These are phyloP conservation scores for Hypanus sabinus DNA, from an alignment of 2,113 vertebrate species.

Conservation along the genomic window DNA sequence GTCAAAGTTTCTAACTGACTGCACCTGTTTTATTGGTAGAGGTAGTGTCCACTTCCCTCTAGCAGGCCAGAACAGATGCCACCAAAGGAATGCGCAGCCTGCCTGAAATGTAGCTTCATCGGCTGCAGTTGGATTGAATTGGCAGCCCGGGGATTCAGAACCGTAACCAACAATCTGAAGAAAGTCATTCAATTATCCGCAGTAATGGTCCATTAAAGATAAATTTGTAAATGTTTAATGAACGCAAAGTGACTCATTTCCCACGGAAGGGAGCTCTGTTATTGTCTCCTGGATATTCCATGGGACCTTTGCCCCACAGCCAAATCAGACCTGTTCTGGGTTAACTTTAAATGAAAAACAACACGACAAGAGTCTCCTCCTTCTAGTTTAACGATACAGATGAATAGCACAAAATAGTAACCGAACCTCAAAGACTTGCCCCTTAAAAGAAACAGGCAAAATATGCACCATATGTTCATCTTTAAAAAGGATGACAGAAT, in stretches of 20 bases:
- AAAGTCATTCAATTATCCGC: slow-evolving; percentile 13
- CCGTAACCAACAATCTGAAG: background rate
- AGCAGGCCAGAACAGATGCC: background rate
- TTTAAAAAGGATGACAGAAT: slow-evolving; percentile 7
- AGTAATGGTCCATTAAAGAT: background rate
- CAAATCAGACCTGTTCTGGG: background rate
- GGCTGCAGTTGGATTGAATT: background rate
- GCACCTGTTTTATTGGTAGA: background rate
- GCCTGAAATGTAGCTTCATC: background rate
- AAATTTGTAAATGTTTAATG: slow-evolving; percentile 9
- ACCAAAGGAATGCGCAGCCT: background rate
- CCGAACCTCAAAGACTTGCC: slow-evolving; percentile 1
- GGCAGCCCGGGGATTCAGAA: background rate
- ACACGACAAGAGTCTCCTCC: background rate
- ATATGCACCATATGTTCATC: slow-evolving; percentile 31
- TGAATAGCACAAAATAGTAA: background rate
- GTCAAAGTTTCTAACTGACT: background rate
- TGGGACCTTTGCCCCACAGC: background rate
- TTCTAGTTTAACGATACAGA: background rate
- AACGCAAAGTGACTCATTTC: slow-evolving; percentile 8
- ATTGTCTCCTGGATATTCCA: background rate
- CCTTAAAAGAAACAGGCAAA: slow-evolving; percentile 17
- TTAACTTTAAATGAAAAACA: background rate
- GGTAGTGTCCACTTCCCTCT: background rate
- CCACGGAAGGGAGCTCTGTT: background rate